These are phyloP conservation scores for Capreolus pygargus DNA, from an alignment of 2,113 vertebrate species.

Conservation along the genomic window DNA sequence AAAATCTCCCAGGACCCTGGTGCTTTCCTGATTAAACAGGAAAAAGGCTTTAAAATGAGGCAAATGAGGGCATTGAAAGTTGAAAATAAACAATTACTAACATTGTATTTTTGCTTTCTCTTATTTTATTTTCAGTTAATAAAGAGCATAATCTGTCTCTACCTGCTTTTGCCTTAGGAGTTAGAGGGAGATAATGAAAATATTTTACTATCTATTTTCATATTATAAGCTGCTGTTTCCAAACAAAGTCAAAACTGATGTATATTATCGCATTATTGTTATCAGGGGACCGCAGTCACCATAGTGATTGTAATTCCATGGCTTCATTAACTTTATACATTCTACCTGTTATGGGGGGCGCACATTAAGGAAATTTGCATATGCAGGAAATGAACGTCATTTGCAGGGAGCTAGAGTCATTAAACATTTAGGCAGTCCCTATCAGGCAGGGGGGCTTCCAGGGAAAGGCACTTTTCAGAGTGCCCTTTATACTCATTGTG, in stretches of 20 bases:
- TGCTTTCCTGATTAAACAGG: constrained; percentile 51
- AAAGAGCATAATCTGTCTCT: constrained; percentile 86
- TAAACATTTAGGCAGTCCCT: constrained; percentile 85
- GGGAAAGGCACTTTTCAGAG: constrained; percentile 58
- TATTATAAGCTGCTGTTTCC: constrained; percentile 84
- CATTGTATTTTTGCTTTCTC: constrained; percentile 54
- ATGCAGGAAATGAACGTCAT: constrained; percentile 89
- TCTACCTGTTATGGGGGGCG: constrained; percentile 88
- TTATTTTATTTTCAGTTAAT: constrained; percentile 83
- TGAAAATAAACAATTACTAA: constrained; percentile 66
- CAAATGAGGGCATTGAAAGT: constrained; percentile 35
- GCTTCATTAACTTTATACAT: constrained; percentile 93
- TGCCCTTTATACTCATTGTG: constrained; percentile 61
- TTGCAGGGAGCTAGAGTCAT: constrained; percentile 87
- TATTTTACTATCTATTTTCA: constrained; percentile 90
- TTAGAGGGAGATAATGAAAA: constrained; percentile 86
- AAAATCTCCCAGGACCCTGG: neutral
- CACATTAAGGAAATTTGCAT: constrained; percentile 93
- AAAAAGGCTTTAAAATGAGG: constrained; percentile 50
- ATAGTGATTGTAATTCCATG: constrained; percentile 93
- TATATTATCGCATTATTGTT: constrained; percentile 88
- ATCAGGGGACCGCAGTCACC: constrained; percentile 86
- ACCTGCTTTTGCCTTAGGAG: constrained; percentile 86
- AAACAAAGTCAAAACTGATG: constrained; percentile 83
- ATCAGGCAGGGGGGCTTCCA: constrained; percentile 76